phyloP scores from a whole-genome alignment of 2,113 vertebrate genomes.

The Antennarius striatus region DNA sequence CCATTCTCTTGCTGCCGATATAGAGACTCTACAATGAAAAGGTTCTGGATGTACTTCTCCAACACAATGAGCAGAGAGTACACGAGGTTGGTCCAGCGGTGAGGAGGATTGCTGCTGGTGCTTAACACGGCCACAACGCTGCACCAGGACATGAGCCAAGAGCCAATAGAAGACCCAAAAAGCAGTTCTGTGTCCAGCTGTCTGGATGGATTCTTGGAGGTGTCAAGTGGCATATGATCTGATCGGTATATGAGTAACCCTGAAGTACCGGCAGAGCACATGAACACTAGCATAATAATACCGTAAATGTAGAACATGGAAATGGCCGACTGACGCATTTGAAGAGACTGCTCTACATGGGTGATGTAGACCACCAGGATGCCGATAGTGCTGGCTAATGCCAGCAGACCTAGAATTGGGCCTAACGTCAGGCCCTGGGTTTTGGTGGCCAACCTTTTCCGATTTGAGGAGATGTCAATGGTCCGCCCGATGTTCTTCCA shows the following conservation, averaged over 20 bases:
- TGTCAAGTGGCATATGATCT: slow-evolving; percentile 82
- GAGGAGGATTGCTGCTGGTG: slow-evolving; percentile 72
- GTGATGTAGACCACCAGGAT: slow-evolving; percentile 90
- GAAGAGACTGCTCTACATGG: slow-evolving; percentile 83
- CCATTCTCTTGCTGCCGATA: slow-evolving; percentile 80
- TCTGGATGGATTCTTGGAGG: slow-evolving; percentile 87
- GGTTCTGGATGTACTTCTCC: slow-evolving; percentile 95
- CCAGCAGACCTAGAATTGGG: slow-evolving; percentile 83
- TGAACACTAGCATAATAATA: slow-evolving; percentile 83
- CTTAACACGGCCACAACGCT: slow-evolving; percentile 86
- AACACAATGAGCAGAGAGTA: slow-evolving; percentile 88
- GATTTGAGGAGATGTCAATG: slow-evolving; percentile 79
- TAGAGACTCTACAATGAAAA: slow-evolving; percentile 92
- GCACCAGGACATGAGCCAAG: slow-evolving; percentile 98
- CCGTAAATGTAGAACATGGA: slow-evolving; percentile 91
- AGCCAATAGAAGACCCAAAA: slow-evolving; percentile 88
- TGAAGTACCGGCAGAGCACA: slow-evolving; percentile 81
- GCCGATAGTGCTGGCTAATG: slow-evolving; percentile 86
- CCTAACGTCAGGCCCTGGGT: slow-evolving; percentile 80
- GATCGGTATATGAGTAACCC: slow-evolving; percentile 87
- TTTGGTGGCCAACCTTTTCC: slow-evolving; percentile 71
- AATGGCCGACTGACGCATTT: slow-evolving; percentile 83
- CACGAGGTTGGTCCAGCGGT: slow-evolving; percentile 89
- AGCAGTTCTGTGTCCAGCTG: slow-evolving; percentile 89
- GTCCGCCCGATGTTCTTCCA: slow-evolving; percentile 96